These are phyloP conservation scores for Valencia hispanica DNA, from an alignment of 2,797 vertebrate species.

Conservation along the genomic window DNA sequence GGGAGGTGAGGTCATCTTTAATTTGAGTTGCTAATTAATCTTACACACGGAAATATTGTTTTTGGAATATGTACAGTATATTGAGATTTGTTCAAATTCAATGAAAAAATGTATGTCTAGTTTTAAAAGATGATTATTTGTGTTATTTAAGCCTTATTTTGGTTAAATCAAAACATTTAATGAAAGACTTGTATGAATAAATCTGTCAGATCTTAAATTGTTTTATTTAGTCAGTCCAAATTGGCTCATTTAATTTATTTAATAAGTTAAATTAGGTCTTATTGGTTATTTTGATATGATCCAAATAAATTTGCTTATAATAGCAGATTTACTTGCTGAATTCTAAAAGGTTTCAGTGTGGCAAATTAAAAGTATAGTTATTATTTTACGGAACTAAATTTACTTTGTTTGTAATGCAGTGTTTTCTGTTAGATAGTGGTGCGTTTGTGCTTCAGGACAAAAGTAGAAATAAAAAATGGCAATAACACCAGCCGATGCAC, in stretches of 20 bases:
- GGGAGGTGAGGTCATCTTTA: too few species aligned
- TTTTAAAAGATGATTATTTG: neutral
- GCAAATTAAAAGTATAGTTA: neutral
- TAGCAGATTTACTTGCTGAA: neutral
- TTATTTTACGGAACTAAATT: neutral
- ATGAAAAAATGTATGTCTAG: neutral
- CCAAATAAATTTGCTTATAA: neutral
- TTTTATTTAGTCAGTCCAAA: neutral
- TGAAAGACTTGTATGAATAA: neutral
- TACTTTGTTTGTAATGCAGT: neutral
- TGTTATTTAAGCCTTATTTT: neutral
- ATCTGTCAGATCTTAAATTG: neutral
- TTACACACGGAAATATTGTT: neutral
- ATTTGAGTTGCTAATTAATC: neutral
- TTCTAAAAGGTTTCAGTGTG: neutral
- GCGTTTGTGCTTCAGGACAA: too few species aligned
- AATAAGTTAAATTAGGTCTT: neutral
- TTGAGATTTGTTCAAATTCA: neutral
- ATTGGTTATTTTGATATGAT: neutral
- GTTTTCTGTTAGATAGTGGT: neutral
- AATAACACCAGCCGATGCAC: slow-evolving; percentile 6
- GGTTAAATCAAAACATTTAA: neutral
- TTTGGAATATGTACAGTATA: too few species aligned
- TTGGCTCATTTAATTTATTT: neutral
- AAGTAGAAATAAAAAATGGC: neutral